Evolutionary conservation across 2,888 invertebrate genomes (phyloP).

Genomic region (Galeruca laticollis): DNA sequence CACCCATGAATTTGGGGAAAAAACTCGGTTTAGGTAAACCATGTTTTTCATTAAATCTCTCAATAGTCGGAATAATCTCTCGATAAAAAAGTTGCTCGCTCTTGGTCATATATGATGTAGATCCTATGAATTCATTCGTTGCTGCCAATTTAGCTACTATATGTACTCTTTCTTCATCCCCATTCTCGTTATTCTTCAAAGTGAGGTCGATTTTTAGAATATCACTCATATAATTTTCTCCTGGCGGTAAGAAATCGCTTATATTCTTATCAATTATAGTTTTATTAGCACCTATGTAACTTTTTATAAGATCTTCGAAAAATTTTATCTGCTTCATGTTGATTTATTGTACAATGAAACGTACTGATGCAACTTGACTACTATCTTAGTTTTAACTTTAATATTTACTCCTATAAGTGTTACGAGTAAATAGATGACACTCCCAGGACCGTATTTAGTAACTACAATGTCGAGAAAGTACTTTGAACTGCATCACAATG

Average conservation of each 20-base stretch:
- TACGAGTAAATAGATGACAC: too few relatives aligned
- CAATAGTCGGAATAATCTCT: conserved; percentile 64
- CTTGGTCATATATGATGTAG: neutral
- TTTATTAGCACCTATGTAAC: neutral
- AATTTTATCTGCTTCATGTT: neutral
- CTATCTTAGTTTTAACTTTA: neutral
- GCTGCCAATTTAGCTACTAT: neutral
- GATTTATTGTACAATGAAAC: neutral
- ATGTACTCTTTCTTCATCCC: neutral
- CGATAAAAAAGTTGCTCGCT: conserved; percentile 68
- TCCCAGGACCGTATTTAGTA: too few relatives aligned
- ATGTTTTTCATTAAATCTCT: conserved; percentile 64
- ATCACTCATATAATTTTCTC: conserved; percentile 40
- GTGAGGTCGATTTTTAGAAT: conserved; percentile 32
- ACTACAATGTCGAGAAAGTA: too few relatives aligned
- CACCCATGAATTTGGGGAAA: conserved; percentile 67
- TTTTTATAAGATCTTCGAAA: neutral
- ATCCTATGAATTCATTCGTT: neutral
- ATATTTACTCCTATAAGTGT: too few relatives aligned
- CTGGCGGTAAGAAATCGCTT: conserved; percentile 16
- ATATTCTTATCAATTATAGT: conserved; percentile 18
- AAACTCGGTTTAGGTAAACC: conserved; percentile 59
- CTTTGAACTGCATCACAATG: too few relatives aligned
- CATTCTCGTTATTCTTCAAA: conserved; percentile 6
- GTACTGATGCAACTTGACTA: neutral